Evolutionary conservation across 2,888 invertebrate species (phyloP).

Genomic region (Mayetiola destructor): DNA sequence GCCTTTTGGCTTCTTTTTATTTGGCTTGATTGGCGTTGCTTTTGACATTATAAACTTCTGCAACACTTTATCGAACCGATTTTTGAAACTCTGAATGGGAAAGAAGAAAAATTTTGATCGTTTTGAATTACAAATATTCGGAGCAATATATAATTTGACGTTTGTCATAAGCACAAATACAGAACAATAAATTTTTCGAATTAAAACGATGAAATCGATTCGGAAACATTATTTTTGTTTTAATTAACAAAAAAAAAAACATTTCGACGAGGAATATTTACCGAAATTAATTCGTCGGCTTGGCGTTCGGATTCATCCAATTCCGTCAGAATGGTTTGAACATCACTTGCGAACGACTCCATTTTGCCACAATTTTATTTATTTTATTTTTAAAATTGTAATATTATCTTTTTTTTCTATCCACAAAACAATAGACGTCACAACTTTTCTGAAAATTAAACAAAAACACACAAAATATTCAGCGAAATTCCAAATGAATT

Average conservation of each 20-base stretch:
- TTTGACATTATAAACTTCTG: neutral
- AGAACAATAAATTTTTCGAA: neutral
- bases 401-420: neutral
- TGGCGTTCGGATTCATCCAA: neutral
- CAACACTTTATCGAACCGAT: neutral
- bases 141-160: neutral
- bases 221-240: neutral
- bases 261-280: too few relatives aligned
- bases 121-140: neutral
- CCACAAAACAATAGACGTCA: neutral
- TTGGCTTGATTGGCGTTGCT: neutral
- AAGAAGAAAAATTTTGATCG: neutral
- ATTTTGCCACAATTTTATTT: neutral
- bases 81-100: neutral
- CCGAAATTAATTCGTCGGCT: slow-evolving; percentile 4
- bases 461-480: too few relatives aligned
- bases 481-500: too few relatives aligned
- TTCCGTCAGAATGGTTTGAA: neutral
- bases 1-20: slow-evolving; percentile 1
- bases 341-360: slow-evolving; percentile 3
- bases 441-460: neutral
- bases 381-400: neutral
- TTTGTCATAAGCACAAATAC: neutral
- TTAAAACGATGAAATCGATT: neutral
- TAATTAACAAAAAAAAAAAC: neutral